phyloP scores from a whole-genome alignment of 2,797 vertebrate species.

The Ciconia nigra region DNA sequence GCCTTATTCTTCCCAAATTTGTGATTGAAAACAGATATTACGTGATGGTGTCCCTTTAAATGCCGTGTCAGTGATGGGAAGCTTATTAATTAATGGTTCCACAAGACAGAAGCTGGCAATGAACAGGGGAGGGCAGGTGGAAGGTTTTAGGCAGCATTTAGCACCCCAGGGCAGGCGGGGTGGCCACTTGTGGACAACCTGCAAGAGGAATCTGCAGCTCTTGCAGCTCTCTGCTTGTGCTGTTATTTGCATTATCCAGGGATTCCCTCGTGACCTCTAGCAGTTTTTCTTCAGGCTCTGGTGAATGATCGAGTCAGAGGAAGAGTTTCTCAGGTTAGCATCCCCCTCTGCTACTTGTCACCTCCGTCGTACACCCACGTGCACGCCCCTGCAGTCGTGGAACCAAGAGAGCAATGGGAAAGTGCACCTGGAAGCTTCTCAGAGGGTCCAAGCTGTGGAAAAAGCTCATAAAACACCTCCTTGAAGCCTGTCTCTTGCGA shows the following conservation, averaged over 20 bases:
- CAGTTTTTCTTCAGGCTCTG: background rate
- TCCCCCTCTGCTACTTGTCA: background rate
- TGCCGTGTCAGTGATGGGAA: background rate
- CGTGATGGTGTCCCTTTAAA: background rate
- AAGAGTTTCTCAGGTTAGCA: conserved; percentile 1
- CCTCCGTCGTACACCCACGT: accelerated
- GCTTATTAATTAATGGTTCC: background rate
- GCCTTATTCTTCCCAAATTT: background rate
- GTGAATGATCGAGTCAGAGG: background rate
- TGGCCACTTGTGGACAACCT: background rate
- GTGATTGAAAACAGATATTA: background rate
- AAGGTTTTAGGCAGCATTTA: background rate
- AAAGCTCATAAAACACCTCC: conserved; percentile 28
- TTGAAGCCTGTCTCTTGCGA: background rate
- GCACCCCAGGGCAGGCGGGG: background rate
- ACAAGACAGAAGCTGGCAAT: background rate
- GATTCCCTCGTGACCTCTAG: background rate
- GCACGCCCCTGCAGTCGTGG: accelerated
- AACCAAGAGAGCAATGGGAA: background rate
- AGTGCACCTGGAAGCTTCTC: conserved; percentile 10
- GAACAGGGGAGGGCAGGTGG: background rate
- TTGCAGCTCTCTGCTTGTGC: background rate
- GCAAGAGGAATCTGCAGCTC: background rate
- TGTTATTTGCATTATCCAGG: background rate
- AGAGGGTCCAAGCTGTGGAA: background rate